A percentile compares a stretch with the other conserved stretches of the same genome.
Evolutionary conservation across 2,888 invertebrate genomes (phyloP).

Genomic region (Quadriops clusia): DNA sequence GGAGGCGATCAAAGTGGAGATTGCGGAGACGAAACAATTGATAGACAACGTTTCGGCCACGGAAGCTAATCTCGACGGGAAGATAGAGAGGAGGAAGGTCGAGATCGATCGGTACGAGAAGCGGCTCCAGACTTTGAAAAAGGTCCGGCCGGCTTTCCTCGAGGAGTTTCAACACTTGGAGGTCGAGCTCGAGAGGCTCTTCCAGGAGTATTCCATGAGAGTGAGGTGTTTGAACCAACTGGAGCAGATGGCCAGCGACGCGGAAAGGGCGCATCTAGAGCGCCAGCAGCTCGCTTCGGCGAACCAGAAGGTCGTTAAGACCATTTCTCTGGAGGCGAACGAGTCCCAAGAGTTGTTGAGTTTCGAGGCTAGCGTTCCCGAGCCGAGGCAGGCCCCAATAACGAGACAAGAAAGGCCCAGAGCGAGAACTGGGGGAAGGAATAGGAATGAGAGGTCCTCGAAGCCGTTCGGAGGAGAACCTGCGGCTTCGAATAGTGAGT

Average conservation of each 20-base stretch:
- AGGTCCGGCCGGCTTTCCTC: slow-evolving; percentile 93
- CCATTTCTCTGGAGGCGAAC: slow-evolving; percentile 36
- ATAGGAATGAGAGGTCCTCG: slow-evolving; percentile 18
- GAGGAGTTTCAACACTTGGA: slow-evolving; percentile 89
- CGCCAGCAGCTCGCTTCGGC: slow-evolving; percentile 46
- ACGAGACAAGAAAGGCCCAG: slow-evolving; percentile 39
- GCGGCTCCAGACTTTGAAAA: slow-evolving; percentile 82
- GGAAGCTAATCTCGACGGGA: slow-evolving; percentile 78
- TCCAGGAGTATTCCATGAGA: slow-evolving; percentile 77
- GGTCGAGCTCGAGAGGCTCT: slow-evolving; percentile 68
- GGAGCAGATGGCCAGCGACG: slow-evolving; percentile 73
- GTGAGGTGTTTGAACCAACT: slow-evolving; percentile 81
- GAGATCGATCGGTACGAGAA: slow-evolving; percentile 91
- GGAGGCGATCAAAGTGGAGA: slow-evolving; percentile 53
- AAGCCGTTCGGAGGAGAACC: slow-evolving; percentile 28
- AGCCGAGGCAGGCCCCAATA: slow-evolving; percentile 22
- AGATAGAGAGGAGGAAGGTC: slow-evolving; percentile 79
- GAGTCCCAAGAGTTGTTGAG: slow-evolving; percentile 24
- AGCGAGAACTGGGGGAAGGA: slow-evolving; percentile 46
- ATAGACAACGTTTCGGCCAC: slow-evolving; percentile 80
- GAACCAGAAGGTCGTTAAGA: slow-evolving; percentile 42
- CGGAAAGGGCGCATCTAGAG: slow-evolving; percentile 67
- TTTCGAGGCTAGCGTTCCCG: slow-evolving; percentile 21
- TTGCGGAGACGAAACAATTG: slow-evolving; percentile 59
- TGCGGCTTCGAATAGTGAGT: slow-evolving; percentile 27